Evolutionary conservation across 2,888 invertebrate genomes (phyloP).

Genomic region (Podotricha telesiphe): DNA sequence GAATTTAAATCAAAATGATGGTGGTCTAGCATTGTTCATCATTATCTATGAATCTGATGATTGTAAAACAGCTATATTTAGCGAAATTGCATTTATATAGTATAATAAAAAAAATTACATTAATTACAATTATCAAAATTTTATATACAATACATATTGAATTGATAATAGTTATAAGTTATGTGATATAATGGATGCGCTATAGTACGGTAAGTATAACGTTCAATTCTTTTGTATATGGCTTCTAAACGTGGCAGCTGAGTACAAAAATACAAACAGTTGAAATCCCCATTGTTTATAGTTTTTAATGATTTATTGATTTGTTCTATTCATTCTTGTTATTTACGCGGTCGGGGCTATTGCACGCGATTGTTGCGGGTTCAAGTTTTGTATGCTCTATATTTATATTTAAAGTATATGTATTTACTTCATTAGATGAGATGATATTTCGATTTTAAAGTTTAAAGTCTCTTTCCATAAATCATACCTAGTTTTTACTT

Average conservation of each 20-base stretch:
- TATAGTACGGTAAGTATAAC: not conserved
- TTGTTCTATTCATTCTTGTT: not conserved
- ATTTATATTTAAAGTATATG: too few species aligned
- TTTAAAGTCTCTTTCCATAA: not conserved
- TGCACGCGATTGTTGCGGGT: too few species aligned
- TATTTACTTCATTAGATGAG: too few species aligned
- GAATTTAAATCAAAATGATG: too few species aligned
- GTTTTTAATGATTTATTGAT: constrained; percentile 15
- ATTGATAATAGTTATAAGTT: not conserved
- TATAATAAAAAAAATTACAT: too few species aligned
- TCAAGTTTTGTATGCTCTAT: not conserved
- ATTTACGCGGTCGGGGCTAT: too few species aligned
- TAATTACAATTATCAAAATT: not conserved
- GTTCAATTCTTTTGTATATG: constrained; percentile 10
- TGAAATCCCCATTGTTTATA: constrained; percentile 5
- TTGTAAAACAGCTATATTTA: too few species aligned
- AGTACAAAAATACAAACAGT: constrained; percentile 9
- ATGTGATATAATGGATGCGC: not conserved
- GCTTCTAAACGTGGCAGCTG: constrained; percentile 6
- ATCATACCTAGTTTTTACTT: not conserved
- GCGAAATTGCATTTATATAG: too few species aligned
- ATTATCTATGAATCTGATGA: too few species aligned
- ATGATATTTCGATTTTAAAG: not conserved
- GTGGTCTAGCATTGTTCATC: too few species aligned
- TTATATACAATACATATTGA: not conserved